A percentile compares a stretch with the other conserved stretches of the same genome.
phyloP scores from a whole-genome alignment of 2,888 invertebrate species.

The Pollenia amentaria region DNA sequence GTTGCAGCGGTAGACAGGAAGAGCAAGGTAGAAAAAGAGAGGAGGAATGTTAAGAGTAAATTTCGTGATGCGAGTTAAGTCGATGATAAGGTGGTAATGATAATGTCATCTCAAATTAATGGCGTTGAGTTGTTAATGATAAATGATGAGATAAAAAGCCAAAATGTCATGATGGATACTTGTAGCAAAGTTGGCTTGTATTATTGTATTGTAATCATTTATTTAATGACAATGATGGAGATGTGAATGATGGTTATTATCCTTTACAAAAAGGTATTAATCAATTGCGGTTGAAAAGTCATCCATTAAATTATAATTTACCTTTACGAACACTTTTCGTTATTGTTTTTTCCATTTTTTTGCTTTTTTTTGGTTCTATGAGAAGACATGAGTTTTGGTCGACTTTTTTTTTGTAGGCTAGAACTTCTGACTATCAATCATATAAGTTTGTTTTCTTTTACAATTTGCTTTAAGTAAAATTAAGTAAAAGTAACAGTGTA shows the following conservation, averaged over 20 bases:
- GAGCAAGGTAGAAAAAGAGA: not conserved
- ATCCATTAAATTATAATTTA: slow-evolving; percentile 64
- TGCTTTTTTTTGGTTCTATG: not conserved
- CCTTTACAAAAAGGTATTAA: slow-evolving; percentile 50
- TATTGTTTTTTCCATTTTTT: not conserved
- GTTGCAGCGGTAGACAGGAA: not conserved
- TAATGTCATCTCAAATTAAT: slow-evolving; percentile 69
- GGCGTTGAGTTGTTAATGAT: slow-evolving; percentile 65
- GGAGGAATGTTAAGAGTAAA: not conserved
- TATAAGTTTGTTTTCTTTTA: too few relatives aligned
- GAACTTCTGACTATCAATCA: too few relatives aligned
- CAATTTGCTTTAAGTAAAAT: too few relatives aligned
- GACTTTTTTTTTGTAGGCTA: too few relatives aligned
- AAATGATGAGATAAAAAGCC: slow-evolving; percentile 63
- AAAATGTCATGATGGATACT: slow-evolving; percentile 56
- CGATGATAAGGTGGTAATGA: slow-evolving; percentile 54
- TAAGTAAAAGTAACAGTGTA: too few relatives aligned
- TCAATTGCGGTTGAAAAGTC: slow-evolving; percentile 63
- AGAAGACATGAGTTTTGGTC: too few relatives aligned
- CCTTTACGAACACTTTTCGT: not conserved
- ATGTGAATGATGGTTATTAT: slow-evolving; percentile 39
- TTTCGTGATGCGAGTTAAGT: not conserved
- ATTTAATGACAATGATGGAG: not conserved
- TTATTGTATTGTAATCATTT: slow-evolving; percentile 32
- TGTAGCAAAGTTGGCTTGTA: slow-evolving; percentile 6